Evolutionary conservation across 1,140 invertebrate species (phyloP).

Genomic region (Drosophila prosaltans): DNA sequence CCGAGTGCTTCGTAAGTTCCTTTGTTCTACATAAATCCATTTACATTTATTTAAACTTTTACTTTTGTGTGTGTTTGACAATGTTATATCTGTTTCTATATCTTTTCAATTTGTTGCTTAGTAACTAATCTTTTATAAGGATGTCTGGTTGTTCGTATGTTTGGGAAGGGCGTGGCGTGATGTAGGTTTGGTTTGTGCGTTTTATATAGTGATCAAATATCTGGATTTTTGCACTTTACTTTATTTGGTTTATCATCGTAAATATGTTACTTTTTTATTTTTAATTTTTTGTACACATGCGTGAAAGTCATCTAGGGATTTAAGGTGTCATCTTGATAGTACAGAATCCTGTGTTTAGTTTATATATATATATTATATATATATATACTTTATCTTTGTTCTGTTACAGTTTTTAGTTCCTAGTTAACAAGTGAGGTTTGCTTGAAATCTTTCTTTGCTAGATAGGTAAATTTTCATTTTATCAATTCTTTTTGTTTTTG

Average conservation of each 20-base stretch:
- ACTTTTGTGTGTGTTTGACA: constrained; percentile 15
- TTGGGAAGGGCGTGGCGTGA: not conserved
- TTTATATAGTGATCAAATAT: constrained; percentile 19
- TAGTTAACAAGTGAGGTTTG: constrained; percentile 81
- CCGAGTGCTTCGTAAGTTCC: not conserved
- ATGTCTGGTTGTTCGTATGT: not conserved
- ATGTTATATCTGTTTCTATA: not conserved
- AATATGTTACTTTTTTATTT: constrained; percentile 49
- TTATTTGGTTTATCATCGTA: constrained; percentile 31
- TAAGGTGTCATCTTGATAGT: constrained; percentile 47
- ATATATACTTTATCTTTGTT: constrained; percentile 3
- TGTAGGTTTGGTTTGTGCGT: not conserved
- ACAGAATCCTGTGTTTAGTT: constrained; percentile 53
- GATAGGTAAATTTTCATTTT: constrained; percentile 65
- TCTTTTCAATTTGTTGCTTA: not conserved
- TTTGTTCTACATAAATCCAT: constrained; percentile 9
- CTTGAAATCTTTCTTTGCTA: constrained; percentile 79
- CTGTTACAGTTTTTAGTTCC: constrained; percentile 60
- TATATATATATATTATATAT: constrained; percentile 5
- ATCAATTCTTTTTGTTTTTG: constrained; percentile 34
- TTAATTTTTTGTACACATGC: constrained; percentile 70
- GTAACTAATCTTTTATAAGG: constrained; percentile 4
- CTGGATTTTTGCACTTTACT: constrained; percentile 27
- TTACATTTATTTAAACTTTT: constrained; percentile 27
- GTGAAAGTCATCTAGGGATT: constrained; percentile 55